Conservation (phyloP, 1,140 invertebrate species). For the Platyscapa corneri region DNA sequence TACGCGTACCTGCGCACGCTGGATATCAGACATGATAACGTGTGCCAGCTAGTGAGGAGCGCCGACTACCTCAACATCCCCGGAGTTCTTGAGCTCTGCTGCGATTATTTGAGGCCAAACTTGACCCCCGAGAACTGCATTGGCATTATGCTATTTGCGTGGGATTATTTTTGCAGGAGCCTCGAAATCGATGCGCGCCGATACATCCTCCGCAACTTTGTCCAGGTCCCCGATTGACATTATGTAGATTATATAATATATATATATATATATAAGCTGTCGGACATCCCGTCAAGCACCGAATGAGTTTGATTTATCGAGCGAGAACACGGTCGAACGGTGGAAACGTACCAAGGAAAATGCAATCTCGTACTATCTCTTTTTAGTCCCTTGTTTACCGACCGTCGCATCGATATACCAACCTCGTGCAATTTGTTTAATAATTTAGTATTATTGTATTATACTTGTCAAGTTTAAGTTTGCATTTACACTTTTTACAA, state of each 20-base stretch:
- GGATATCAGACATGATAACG: conserved; percentile 83
- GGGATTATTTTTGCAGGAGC: conserved; percentile 82
- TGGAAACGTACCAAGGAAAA: background rate
- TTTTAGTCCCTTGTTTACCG: background rate
- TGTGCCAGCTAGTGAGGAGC: conserved; percentile 83
- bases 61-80: conserved; percentile 88
- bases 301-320: background rate
- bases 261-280: background rate
- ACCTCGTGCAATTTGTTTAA: background rate
- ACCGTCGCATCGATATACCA: background rate
- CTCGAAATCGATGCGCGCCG: conserved; percentile 81
- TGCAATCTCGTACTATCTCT: background rate
- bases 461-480: no score
- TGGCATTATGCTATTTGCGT: conserved; percentile 86
- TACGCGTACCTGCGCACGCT: conserved; percentile 87
- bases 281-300: no score
- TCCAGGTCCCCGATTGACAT: conserved; percentile 73
- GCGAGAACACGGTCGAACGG: background rate
- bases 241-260: no score
- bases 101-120: conserved; percentile 80
- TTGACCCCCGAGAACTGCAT: conserved; percentile 86
- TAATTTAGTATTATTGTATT: background rate
- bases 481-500: no score
- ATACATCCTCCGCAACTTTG: conserved; percentile 84
- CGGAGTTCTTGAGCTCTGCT: conserved; percentile 85